Evolutionary conservation across 2,113 vertebrate species (phyloP), one percentile per base, ranked within the genome.

Genomic region (Epinephelus cyanopodus): DNA sequence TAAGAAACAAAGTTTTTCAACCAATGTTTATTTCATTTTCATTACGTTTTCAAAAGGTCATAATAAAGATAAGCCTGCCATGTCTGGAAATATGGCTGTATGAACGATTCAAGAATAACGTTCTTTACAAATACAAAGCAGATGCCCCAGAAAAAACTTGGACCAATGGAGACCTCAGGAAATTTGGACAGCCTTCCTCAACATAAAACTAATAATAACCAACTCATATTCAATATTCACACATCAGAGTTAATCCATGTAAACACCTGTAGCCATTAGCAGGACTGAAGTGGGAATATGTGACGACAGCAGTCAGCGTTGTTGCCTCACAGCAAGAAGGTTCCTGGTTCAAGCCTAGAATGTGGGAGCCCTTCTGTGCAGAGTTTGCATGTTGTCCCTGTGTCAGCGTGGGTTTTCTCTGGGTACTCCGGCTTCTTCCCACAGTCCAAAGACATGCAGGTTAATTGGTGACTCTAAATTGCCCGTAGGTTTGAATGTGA

Each of bases 1-100:
- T 90, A 89, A 87, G 62, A 74, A 18, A 53, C 23, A 56, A 1
- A 48, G 61, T 77, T 82, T 76, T 68, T 56, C 52, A 12, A 33
- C 71, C 47, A 67, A 75, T 84, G 83, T 89, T 86, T 76, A 77
- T 84, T 89, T 81, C 33, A 73, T 79, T 82, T 92, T 70, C n/a
- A 61, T 52, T 73, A 57, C 69, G 64, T 81, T 83, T 83, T 17
- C 47, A 76, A 84, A 90, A 85, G 76, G 68, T 81, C 53, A 71
- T 25, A 52, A 57, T 42, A 81, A 77, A 89, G 81, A 69, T 64
- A 87, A 76, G 56, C 60, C 61, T 54, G 57, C 47, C 23, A 54
- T 79, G 47, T 65, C 53, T 86, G 60, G 27, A 81, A 74, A 79
- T 57, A 56, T n/a, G 37, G n/a, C 21, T 47, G 29, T 39, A 37